Evolutionary conservation across 2,888 invertebrate genomes (phyloP), one percentile per base, ranked within the genome.

Genomic region (Parnassius mnemosyne): DNA sequence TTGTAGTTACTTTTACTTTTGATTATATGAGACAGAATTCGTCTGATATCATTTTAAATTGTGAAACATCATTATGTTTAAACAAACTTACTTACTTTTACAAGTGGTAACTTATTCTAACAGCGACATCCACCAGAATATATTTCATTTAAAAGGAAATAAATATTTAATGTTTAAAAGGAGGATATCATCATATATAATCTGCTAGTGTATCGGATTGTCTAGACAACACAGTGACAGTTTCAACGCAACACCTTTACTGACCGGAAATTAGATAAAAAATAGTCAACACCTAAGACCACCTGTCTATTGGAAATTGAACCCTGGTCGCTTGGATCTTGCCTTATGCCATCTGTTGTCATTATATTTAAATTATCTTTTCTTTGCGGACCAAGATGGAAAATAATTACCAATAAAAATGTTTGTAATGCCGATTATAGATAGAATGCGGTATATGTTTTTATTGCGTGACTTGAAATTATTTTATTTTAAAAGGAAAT

Each of bases 231-330:
- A 55, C 47, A 46, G 41, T 57, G 47, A 53, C 52, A 52, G 25
- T 53, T 7, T 47, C 25, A 43, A 49, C 51, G 46, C 34, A 51
- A 63, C 60, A 63, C 63, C 56, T 63, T 63, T 63, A 41, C 59
- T 49, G 46, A 60, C 59, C 63, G 63, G 63, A 63, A 60, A 60
- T 60, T 59, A 57, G 56, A 60, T 58, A 41, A 46, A 59, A 57
- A 63, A 25, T 12, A 47, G 42, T 63, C 55, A 55, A 51, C 58
- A 50, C 54, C 55, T 55, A 50, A 52, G 54, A 51, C 59, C 63
- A 63, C 59, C 63, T 63, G 63, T 63, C 56, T 49, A 42, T 57
- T 46, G 52, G 13, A 55, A 63, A 56, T 56, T 51, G 59, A 59
- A 56, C 51, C 43, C 44, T 53, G 41, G 51, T 46, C 52, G 46